These are phyloP conservation scores for Epizoanthus illoricatus DNA, from an alignment of 92 coral and sea anemone species.

Conservation along the genomic window DNA sequence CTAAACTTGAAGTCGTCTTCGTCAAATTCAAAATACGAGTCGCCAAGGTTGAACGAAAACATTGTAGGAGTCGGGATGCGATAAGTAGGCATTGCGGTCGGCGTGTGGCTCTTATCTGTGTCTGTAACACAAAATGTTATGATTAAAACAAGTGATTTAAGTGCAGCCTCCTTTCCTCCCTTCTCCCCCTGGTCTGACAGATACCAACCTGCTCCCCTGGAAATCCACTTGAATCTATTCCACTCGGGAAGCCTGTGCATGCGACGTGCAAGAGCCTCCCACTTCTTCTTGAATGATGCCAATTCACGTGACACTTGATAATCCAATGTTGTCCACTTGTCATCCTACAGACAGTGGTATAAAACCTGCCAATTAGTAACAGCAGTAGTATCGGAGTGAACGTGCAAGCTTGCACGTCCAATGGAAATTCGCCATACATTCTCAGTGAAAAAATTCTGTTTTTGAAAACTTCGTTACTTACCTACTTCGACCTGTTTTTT, in stretches of 20 bases:
- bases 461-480: too few species aligned
- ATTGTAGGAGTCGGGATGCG: background rate
- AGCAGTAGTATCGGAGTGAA: background rate
- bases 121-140: background rate
- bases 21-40: background rate
- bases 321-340: slow-evolving; percentile 64
- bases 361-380: background rate
- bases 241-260: slow-evolving; percentile 75
- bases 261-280: slow-evolving; percentile 66
- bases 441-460: too few species aligned
- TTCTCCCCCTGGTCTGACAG: background rate
- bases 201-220: slow-evolving; percentile 60
- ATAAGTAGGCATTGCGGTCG: background rate
- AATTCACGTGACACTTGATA: slow-evolving; percentile 61
- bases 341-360: slow-evolving; percentile 34
- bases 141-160: background rate
- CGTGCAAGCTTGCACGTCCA: too few species aligned
- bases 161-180: background rate
- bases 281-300: slow-evolving; percentile 56
- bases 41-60: slow-evolving; percentile 3
- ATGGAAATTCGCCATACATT: too few species aligned
- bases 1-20: slow-evolving; percentile 18
- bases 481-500: too few species aligned
- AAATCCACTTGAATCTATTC: slow-evolving; percentile 79
- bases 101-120: background rate